Percentiles rank a stretch among this genome's conserved stretches.
phyloP scores from a whole-genome alignment of 2,113 vertebrate species.

The Ptilonorhynchus violaceus region DNA sequence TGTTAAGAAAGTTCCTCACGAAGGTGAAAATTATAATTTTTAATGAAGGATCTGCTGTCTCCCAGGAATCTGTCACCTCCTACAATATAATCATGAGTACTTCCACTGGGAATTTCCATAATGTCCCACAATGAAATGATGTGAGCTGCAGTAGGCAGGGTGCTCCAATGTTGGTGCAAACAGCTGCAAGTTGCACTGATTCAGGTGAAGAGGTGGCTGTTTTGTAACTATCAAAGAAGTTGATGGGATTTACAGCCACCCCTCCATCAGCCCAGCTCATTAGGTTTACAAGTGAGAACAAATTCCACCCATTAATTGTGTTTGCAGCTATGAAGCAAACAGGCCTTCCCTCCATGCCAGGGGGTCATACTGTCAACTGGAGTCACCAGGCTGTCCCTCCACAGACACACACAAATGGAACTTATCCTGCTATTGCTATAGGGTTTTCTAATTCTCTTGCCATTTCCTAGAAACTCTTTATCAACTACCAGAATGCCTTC shows the following conservation, averaged over 20 bases:
- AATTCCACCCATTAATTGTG: not conserved
- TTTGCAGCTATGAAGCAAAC: not conserved
- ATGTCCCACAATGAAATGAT: rapidly evolving
- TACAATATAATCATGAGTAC: not conserved
- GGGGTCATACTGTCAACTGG: not conserved
- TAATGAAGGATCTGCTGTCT: not conserved
- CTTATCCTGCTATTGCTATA: not conserved
- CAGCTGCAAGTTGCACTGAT: not conserved
- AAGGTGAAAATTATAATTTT: not conserved
- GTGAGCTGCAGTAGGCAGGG: not conserved
- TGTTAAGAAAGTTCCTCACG: not conserved
- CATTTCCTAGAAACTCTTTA: constrained; percentile 39
- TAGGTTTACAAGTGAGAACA: not conserved
- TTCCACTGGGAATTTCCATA: not conserved
- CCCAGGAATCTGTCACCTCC: not conserved
- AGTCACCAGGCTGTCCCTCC: not conserved
- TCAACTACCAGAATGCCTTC: not conserved
- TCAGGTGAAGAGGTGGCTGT: not conserved
- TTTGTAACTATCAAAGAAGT: not conserved
- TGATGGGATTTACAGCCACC: not conserved
- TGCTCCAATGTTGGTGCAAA: not conserved
- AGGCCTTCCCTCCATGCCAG: not conserved
- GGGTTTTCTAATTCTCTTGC: constrained; percentile 10
- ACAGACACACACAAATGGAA: not conserved
- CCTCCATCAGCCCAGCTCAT: not conserved